These are phyloP conservation scores for Antechinus flavipes DNA, from an alignment of 2,113 vertebrate genomes.

Conservation along the genomic window DNA sequence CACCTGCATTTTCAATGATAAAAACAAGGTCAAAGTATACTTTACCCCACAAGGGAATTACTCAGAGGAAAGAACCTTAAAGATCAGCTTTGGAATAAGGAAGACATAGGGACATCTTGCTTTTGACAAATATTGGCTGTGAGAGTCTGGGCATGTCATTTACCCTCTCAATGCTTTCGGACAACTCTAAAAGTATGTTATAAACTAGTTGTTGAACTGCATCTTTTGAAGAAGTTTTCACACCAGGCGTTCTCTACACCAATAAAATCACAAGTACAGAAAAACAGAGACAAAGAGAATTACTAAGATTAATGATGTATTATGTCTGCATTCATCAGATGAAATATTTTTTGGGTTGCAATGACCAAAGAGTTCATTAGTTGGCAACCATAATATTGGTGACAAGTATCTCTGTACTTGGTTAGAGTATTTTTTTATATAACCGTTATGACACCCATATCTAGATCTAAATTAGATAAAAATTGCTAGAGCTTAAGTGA, in stretches of 20 bases:
- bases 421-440: background rate
- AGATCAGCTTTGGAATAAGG: background rate
- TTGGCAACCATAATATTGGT: background rate
- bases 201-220: background rate
- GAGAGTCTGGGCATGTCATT: background rate
- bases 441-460: background rate
- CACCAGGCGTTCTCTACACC: background rate
- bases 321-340: slow-evolving; percentile 30
- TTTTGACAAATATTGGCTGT: background rate
- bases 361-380: background rate
- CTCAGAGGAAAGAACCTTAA: background rate
- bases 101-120: background rate
- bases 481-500: background rate
- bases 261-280: background rate
- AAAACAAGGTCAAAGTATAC: slow-evolving; percentile 3
- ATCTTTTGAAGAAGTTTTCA: background rate
- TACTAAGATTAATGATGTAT: background rate
- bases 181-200: background rate
- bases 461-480: background rate
- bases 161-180: background rate
- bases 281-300: background rate
- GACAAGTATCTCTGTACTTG: background rate
- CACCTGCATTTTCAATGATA: background rate
- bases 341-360: background rate
- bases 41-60: slow-evolving; percentile 7